A percentile compares a stretch with the other conserved stretches of the same genome.
phyloP scores from a whole-genome alignment of 2,113 vertebrate species.

The Nycticebus coucang region DNA sequence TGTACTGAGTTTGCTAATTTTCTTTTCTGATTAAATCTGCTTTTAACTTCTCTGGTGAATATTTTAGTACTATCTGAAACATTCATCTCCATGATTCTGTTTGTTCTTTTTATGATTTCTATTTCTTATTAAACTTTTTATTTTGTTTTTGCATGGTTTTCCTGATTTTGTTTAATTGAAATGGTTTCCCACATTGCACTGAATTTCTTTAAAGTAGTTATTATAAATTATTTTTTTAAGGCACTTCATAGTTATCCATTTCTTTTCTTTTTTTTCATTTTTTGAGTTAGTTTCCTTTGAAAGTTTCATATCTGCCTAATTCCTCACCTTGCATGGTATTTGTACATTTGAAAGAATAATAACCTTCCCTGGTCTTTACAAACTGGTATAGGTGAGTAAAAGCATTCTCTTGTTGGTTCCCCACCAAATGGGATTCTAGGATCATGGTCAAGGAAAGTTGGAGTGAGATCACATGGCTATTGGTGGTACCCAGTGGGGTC shows the following conservation, averaged over 20 bases:
- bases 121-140: not conserved
- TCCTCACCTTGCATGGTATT: not conserved
- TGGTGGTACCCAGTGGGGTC: not conserved
- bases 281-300: not conserved
- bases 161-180: not conserved
- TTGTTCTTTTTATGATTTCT: not conserved
- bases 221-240: not conserved
- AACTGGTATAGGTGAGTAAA: not conserved
- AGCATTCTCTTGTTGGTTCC: not conserved
- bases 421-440: too few species aligned
- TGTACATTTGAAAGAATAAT: not conserved
- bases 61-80: not conserved
- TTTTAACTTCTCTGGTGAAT: not conserved
- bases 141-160: not conserved
- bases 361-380: not conserved
- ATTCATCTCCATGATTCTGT: not conserved
- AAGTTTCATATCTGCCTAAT: not conserved
- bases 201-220: not conserved
- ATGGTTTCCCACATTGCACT: not conserved
- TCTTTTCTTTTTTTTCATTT: too few species aligned
- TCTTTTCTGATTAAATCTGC: not conserved
- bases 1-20: not conserved
- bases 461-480: not conserved
- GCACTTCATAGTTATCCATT: not conserved
- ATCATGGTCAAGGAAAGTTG: not conserved